Evolutionary conservation across 2,797 vertebrate genomes (phyloP).

Genomic region (Anisognathus igniventris): DNA sequence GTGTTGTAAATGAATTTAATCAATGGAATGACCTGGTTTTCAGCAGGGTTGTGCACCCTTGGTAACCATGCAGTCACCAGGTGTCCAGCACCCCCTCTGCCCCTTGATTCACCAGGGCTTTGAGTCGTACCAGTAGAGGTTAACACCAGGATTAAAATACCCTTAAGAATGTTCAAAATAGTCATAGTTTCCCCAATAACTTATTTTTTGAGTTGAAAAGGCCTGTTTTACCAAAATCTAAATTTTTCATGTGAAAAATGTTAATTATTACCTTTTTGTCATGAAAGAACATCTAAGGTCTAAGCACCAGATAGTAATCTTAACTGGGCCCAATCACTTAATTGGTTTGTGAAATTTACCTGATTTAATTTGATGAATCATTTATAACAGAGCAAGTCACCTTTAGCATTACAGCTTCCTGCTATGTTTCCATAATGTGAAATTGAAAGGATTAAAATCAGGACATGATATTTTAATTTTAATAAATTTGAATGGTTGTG

Average conservation of each 20-base stretch:
- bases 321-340: neutral
- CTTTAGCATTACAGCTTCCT: neutral
- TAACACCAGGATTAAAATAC: neutral
- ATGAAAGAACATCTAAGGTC: neutral
- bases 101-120: neutral
- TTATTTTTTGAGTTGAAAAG: neutral
- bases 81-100: neutral
- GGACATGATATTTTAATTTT: neutral
- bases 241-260: neutral
- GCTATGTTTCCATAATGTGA: neutral
- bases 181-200: neutral
- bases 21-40: slow-evolving; percentile 27
- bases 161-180: neutral
- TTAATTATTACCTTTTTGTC: neutral
- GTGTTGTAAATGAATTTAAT: slow-evolving; percentile 58
- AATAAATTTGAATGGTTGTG: neutral
- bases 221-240: neutral
- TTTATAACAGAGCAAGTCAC: neutral
- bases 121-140: neutral
- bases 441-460: neutral
- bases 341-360: neutral
- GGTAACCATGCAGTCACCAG: neutral
- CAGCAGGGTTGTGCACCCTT: neutral
- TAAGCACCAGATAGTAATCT: neutral
- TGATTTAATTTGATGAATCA: neutral